Evolutionary conservation across 2,888 invertebrate genomes (phyloP), one percentile per base, ranked within the genome.

Genomic region (Pseudoips prasinana): DNA sequence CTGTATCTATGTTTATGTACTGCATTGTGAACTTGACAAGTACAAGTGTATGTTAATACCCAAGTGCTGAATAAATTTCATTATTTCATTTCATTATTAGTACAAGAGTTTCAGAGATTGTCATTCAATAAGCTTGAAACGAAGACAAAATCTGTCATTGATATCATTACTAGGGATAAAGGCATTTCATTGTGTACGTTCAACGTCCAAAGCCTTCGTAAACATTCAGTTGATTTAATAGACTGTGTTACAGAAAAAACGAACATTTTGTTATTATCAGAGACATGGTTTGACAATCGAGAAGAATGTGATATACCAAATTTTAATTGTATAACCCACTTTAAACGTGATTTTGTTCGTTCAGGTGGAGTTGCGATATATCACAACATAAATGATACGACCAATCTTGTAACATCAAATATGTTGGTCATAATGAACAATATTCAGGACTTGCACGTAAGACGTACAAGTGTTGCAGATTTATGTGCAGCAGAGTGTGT

Each of bases 361-460:
- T 41, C 28, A 52, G 57, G 54, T 50, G 50, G 50, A 36, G 49
- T 60, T 33, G 57, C 56, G 39, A 56, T 58, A 45, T 58, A 60
- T 44, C 58, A 56, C 46, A 55, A 58, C 52, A 27, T 14, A 8
- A 33, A 20, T 33, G 18, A 33, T 27, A 10, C 33, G 31, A 54
- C 19, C 23, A 23, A 33, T 27, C 8, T 33, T 33, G 52, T 48
- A 33, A 50, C 48, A 48, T 43, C 48, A 33, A 47, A 58, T 49
- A 53, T 57, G 44, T 41, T 55, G 42, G 50, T 57, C 46, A 54
- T 45, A 41, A 39, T 53, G 39, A 37, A 31, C 39, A 38, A 47
- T 37, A 40, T 44, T 41, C 41, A 36, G 40, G 45, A 48, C 38
- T 35, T 46, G 38, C 40, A 47, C 43, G 43, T 43, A 41, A 48